Base-by-base conservation (phyloP, 2,113 vertebrate species). In the Odobenus rosmarus region DNA sequence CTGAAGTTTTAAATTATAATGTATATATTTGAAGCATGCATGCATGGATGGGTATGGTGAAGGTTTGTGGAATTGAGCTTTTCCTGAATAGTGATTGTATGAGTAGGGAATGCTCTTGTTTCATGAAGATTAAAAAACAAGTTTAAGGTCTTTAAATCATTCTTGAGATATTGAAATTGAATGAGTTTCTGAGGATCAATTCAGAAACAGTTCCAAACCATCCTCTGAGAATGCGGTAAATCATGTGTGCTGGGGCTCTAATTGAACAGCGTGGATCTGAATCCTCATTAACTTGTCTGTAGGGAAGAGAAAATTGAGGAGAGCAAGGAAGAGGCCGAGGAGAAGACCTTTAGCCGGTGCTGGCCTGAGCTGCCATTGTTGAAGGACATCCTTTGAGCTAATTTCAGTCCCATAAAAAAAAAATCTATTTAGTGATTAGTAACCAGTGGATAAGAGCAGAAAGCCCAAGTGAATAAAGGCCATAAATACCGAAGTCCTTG, bases 401-500 rank as follows among this genome's bases (percentile, higher is more conserved):
- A 98, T 98, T 98, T 98, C 95, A 98, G 96, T 72, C 93, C 57
- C 39, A 95, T 97, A 83, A 97, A 91, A 96, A 97, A 96, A 86
- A 89, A 89, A 96, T 90, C 94, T 97, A 92, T 96, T 97, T 98
- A 87, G 81, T 98, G 95, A 97, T 98, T 97, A 98, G 96, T 96
- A 98, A 97, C 88, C 94, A 97, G 61, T 95, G 97, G 92, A 71
- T 97, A 97, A 98, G 94, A 97, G 91, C 95, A 98, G 98, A 98
- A 98, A 96, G 83, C 96, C 89, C 92, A 96, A 97, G 87, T 97
- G 97, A 82, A 51, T 98, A 97, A 98, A 98, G 64, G 98, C 96
- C 93, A 96, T 99, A 98, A 99, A 99, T 99, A 98, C 98, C 96
- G 82, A 98, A 98, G 93, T 97, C 96, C 76, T 97, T 98, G 97